Evolutionary conservation across 2,113 vertebrate species (phyloP), one percentile per base, ranked within the genome.

Genomic region (Larimichthys polyactis): DNA sequence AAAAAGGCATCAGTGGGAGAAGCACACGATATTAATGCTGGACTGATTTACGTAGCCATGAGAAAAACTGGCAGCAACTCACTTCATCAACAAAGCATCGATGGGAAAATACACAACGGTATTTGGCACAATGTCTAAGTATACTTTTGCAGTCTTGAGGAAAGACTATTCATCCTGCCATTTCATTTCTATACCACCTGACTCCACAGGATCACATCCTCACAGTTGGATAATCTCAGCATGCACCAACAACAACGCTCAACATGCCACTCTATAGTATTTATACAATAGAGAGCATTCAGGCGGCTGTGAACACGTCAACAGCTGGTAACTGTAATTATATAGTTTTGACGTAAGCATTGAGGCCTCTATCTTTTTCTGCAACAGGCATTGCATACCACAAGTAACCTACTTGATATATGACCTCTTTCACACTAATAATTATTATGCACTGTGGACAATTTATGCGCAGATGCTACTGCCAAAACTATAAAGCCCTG

Each of bases 401-500:
- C 55, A 49, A 66, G 64, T 44, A 77, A 58, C 48, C 77, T 65
- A 62, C 75, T 63, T 81, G 75, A 84, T 86, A 70, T 44, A 84
- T 24, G 57, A 89, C 87, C 78, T 89, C 22, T 49, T 48, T 52
- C 71, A 65, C 22, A 11, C 59, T 17, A 83, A 87, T 85, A 78
- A 81, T 85, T 84, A 72, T 71, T 78, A 48, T 36, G 24, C 54
- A 27, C 48, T 71, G 75, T 60, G 82, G 81, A 78, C 88, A 87
- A 84, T 85, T 83, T 86, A 78, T 80, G 71, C 76, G 77, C 64
- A 89, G 79, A 88, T 87, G 86, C 75, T 80, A 78, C 59, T 64
- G 79, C 75, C 82, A 81, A 81, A 91, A 81, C 79, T 59, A 84
- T 82, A 79, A 91, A 86, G 69, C 48, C 71, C 66, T 87, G 83